A percentile compares a stretch with the other conserved stretches of the same genome.
These are phyloP conservation scores for Archegozetes longisetosus DNA, from an alignment of 1,140 invertebrate species.

Conservation along the genomic window DNA sequence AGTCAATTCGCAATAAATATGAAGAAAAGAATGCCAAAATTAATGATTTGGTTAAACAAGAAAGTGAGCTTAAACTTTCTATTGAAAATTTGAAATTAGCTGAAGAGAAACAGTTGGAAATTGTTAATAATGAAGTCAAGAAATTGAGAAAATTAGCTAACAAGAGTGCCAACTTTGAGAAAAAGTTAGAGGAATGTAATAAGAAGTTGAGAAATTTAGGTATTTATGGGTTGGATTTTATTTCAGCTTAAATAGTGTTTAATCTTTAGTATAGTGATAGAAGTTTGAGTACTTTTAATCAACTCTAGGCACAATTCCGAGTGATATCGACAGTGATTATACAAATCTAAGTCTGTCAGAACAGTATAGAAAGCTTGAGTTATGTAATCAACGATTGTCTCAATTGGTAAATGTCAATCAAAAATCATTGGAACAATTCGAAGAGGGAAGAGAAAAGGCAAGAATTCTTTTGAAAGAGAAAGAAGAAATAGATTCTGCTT, in stretches of 20 bases:
- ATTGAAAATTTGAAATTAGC: conserved; percentile 64
- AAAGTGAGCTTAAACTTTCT: conserved; percentile 43
- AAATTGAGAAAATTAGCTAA: conserved; percentile 89
- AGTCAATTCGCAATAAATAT: conserved; percentile 60
- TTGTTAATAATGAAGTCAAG: conserved; percentile 88
- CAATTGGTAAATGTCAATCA: conserved; percentile 99
- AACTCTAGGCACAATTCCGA: conserved; percentile 66
- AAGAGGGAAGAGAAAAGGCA: conserved; percentile 92
- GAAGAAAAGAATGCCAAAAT: conserved; percentile 63
- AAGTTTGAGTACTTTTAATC: too few species aligned
- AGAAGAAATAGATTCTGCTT: conserved; percentile 49
- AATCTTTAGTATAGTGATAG: not conserved
- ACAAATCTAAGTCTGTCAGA: conserved; percentile 69
- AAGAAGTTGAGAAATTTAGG: conserved; percentile 79
- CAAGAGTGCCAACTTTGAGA: conserved; percentile 80
- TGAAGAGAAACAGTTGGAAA: conserved; percentile 86
- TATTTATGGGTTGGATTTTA: not conserved
- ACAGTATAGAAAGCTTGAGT: conserved; percentile 88
- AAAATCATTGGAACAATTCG: conserved; percentile 96
- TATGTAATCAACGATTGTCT: conserved; percentile 88
- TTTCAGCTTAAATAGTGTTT: not conserved
- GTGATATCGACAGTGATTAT: conserved; percentile 81
- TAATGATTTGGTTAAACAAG: conserved; percentile 33
- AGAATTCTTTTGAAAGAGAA: conserved; percentile 90
- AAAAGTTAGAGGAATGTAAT: conserved; percentile 85